phyloP scores from a whole-genome alignment of 2,888 invertebrate species.

The Microctonus brassicae region DNA sequence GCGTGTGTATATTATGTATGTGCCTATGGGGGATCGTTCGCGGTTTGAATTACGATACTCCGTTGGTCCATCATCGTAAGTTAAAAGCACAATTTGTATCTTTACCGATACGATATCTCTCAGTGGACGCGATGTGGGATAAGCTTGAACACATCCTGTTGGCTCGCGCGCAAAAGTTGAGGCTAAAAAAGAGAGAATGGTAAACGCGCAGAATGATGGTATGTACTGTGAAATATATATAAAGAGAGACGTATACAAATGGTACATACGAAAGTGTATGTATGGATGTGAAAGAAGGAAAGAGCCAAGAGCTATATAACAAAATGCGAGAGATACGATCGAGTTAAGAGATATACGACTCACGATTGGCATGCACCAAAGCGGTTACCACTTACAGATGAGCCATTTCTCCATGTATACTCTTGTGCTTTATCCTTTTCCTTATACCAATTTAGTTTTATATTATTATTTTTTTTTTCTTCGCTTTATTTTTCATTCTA shows the following conservation, averaged over 20 bases:
- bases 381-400: conserved; percentile 57
- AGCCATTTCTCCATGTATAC: conserved; percentile 44
- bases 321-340: conserved; percentile 55
- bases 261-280: neutral
- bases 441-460: neutral
- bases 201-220: neutral
- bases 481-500: neutral
- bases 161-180: conserved; percentile 14
- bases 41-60: conserved; percentile 49
- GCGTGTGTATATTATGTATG: conserved; percentile 7
- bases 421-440: conserved; percentile 25
- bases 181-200: conserved; percentile 29
- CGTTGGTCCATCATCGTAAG: conserved; percentile 49
- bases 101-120: conserved; percentile 29
- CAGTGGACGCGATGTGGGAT: conserved; percentile 27
- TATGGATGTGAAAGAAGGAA: conserved; percentile 23
- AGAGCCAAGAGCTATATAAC: conserved; percentile 42
- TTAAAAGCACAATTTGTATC: conserved; percentile 54
- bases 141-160: conserved; percentile 29
- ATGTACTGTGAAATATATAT: neutral
- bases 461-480: conserved; percentile 8
- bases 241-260: conserved; percentile 8
- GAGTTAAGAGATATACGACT: conserved; percentile 55
- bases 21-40: conserved; percentile 21
- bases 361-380: conserved; percentile 59